phyloP scores from a whole-genome alignment of 2,113 vertebrate genomes.

The Tapirus terrestris region DNA sequence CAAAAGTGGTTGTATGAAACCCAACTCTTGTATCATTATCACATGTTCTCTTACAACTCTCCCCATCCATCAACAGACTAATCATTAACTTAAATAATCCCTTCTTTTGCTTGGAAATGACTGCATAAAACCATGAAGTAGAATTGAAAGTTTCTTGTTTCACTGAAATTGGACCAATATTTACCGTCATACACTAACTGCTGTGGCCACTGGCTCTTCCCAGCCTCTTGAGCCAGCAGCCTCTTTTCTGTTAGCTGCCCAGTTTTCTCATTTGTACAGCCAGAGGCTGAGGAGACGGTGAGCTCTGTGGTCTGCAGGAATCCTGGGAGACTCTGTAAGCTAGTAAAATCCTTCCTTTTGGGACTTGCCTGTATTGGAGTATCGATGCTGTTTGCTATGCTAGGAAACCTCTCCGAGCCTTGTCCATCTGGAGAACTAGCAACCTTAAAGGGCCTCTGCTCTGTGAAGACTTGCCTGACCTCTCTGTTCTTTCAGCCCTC shows the following conservation, averaged over 20 bases:
- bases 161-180: constrained; percentile 38
- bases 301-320: neutral
- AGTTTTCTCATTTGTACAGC: neutral
- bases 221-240: neutral
- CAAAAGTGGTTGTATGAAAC: constrained; percentile 5
- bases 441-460: neutral
- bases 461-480: neutral
- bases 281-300: neutral
- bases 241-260: neutral
- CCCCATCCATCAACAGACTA: neutral
- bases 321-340: neutral
- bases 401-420: neutral
- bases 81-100: constrained; percentile 18
- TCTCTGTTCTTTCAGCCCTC: neutral
- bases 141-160: constrained; percentile 52
- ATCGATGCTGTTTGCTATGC: neutral
- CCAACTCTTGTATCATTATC: constrained; percentile 1
- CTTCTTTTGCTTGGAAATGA: constrained; percentile 66
- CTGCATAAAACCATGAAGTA: constrained; percentile 48
- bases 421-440: neutral
- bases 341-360: neutral
- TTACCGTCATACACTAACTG: neutral
- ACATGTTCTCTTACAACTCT: neutral
- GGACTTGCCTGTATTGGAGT: neutral
- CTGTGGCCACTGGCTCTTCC: constrained; percentile 22